Base-by-base conservation (phyloP, 1,140 invertebrate genomes). In the Drosophila lacertosa region DNA sequence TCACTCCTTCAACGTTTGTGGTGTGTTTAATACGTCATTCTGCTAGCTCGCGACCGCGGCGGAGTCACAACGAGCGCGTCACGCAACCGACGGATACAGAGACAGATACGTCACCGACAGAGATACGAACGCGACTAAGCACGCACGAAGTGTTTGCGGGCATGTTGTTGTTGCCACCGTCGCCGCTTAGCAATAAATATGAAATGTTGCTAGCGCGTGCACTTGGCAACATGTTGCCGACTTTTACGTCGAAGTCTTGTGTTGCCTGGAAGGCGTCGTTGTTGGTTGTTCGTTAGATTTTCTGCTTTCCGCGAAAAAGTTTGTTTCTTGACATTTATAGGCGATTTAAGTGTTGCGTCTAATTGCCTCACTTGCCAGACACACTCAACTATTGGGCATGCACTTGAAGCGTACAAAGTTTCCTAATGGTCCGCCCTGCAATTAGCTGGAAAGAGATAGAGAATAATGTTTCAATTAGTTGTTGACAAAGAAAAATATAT, bases 381-480 rank as follows among this genome's bases (percentile, higher is more conserved):
- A 50, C 42, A 66, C 22, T 32, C 40, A 9, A 15, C 35, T 24
- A 26, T 6, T 6, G 7, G 4, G 24, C 24, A 9, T 29, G 26
- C 26, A 29, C 26, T 29, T 29, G 26, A 9, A 9, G 26, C 6
- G 20, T 48, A 65, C 69, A 60, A 77, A 48, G 55, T 66, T 65
- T 60, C 13, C 63, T 57, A 55, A 54, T 72, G 55, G 65, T 26
- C 44, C 11, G 42, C 45, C 48, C 77, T 39, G 65, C 40, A 65
- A 54, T 51, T 42, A 42, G 20, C 66, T 57, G 35, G 35, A 59
- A 50, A 59, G 47, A 78, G 62, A 66, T 42, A 42, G 59, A 54
- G 51, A 53, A 62, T 26, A 74, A 81, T 69, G 66, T 84, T 74
- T 86, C 74, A 81, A 86, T 84, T 81, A 81, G 81, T 84, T 84